phyloP scores from a whole-genome alignment of 2,113 vertebrate genomes.

The Pomatorhinus ruficollis region DNA sequence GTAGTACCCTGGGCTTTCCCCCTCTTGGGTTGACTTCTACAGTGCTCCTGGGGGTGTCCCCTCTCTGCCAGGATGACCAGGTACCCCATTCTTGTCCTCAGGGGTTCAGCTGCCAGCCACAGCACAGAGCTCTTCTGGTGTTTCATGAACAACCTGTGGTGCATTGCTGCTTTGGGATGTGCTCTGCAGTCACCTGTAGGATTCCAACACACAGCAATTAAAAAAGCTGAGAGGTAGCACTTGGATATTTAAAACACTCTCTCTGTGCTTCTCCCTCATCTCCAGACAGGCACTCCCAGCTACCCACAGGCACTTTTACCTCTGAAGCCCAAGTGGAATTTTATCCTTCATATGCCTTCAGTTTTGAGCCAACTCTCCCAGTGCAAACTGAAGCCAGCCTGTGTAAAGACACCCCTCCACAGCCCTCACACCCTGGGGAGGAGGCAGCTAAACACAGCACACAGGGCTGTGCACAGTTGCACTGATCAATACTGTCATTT shows the following conservation, averaged over 20 bases:
- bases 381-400: not conserved
- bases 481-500: not conserved
- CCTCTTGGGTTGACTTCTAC: not conserved
- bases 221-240: not conserved
- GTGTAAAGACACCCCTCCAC: not conserved
- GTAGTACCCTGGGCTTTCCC: not conserved
- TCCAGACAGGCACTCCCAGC: not conserved
- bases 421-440: not conserved
- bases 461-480: rapidly evolving
- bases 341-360: not conserved
- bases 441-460: not conserved
- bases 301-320: not conserved
- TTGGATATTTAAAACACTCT: not conserved
- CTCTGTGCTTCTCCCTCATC: not conserved
- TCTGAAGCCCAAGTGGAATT: not conserved
- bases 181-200: not conserved
- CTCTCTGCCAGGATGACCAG: not conserved
- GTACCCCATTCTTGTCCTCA: not conserved
- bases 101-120: not conserved
- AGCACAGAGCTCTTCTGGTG: not conserved
- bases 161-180: not conserved
- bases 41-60: not conserved
- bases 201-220: not conserved
- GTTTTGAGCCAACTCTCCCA: not conserved
- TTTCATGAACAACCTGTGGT: rapidly evolving